A percentile compares a stretch with the other conserved stretches of the same genome.
phyloP scores from a whole-genome alignment of 2,797 vertebrate species.

The Moxostoma hubbsi region DNA sequence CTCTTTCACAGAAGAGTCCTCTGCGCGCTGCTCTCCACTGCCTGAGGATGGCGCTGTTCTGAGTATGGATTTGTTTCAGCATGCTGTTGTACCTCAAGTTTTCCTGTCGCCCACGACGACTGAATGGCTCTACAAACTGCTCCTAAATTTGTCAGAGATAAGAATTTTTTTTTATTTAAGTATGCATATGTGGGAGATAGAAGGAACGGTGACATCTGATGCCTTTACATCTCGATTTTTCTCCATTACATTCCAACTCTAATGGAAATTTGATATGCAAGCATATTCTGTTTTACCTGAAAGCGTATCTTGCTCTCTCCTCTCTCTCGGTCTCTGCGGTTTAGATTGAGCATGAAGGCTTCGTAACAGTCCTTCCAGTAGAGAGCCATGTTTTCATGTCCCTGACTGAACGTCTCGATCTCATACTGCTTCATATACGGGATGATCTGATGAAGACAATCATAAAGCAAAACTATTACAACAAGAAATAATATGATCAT shows the following conservation, averaged over 20 bases:
- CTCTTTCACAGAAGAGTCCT: constrained; percentile 88
- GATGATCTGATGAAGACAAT: constrained; percentile 82
- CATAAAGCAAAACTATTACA: not conserved
- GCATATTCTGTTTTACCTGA: constrained; percentile 78
- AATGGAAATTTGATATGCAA: not conserved
- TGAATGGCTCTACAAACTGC: constrained; percentile 93
- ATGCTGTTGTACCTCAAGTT: constrained; percentile 94
- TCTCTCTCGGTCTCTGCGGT: constrained; percentile 88
- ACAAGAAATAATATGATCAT: no score
- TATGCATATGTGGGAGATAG: no score
- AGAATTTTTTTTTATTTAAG: no score
- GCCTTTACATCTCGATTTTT: not conserved
- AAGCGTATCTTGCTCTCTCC: constrained; percentile 99
- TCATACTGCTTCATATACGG: constrained; percentile 99
- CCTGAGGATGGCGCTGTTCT: constrained; percentile 82
- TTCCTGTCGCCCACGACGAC: constrained; percentile 89
- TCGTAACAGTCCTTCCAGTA: constrained; percentile 97
- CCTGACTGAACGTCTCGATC: constrained; percentile 88
- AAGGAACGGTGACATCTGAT: no score
- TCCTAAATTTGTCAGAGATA: constrained; percentile 77
- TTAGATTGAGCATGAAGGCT: constrained; percentile 92
- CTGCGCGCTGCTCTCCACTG: constrained; percentile 90
- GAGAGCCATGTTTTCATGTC: constrained; percentile 89
- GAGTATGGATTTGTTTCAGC: constrained; percentile 90
- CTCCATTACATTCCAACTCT: not conserved